phyloP scores from a whole-genome alignment of 2,113 vertebrate species.

The Crotalus viridis region DNA sequence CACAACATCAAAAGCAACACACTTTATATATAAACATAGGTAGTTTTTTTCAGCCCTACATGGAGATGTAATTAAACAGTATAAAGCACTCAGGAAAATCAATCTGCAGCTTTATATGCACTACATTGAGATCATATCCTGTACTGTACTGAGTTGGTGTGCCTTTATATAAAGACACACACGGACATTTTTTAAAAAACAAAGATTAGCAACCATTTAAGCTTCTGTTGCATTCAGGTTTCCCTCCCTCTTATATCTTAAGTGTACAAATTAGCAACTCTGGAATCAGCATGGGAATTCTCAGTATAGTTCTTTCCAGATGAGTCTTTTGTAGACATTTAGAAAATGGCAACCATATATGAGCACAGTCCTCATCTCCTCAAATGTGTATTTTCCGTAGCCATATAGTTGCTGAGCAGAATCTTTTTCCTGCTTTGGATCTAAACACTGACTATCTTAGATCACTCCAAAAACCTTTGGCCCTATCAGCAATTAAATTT shows the following conservation, averaged over 20 bases:
- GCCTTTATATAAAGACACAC: slow-evolving; percentile 45
- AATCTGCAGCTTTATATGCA: slow-evolving; percentile 72
- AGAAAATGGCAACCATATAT: neutral
- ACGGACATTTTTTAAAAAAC: slow-evolving; percentile 64
- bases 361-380: neutral
- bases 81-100: slow-evolving; percentile 89
- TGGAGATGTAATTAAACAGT: slow-evolving; percentile 83
- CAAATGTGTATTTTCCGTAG: neutral
- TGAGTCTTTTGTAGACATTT: neutral
- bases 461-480: neutral
- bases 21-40: slow-evolving; percentile 81
- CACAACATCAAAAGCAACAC: slow-evolving; percentile 82
- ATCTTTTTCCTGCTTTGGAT: neutral
- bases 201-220: slow-evolving; percentile 64
- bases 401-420: neutral
- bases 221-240: slow-evolving; percentile 58
- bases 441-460: neutral
- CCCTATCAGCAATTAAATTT: neutral
- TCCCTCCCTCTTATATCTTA: slow-evolving; percentile 22
- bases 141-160: slow-evolving; percentile 67
- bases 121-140: slow-evolving; percentile 81
- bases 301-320: neutral
- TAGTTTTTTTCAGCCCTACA: slow-evolving; percentile 83
- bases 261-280: neutral
- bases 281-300: neutral